Evolutionary conservation across 2,888 invertebrate species (phyloP).

Genomic region (Limnephilus marmoratus): DNA sequence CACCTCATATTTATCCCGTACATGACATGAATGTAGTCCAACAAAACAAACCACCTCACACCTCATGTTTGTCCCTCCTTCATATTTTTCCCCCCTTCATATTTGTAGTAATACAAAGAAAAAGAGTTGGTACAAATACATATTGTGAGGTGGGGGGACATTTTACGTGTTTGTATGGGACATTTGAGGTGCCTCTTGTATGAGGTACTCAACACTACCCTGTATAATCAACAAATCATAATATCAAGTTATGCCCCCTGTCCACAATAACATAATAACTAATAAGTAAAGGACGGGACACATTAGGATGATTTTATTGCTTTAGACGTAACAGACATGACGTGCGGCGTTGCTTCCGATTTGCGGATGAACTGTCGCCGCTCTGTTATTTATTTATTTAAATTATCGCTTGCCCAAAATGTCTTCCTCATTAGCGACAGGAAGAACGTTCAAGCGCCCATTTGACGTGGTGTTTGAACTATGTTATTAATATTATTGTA

Average conservation of each 20-base stretch:
- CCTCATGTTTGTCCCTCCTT: too few species aligned
- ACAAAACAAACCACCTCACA: too few species aligned
- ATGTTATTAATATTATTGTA: background rate
- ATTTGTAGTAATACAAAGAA: too few species aligned
- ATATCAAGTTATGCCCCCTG: background rate
- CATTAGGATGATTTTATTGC: slow-evolving; percentile 39
- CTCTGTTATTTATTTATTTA: slow-evolving; percentile 25
- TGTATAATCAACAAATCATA: background rate
- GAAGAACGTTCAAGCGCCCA: slow-evolving; percentile 3
- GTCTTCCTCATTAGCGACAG: slow-evolving; percentile 44
- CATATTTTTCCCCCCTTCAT: too few species aligned
- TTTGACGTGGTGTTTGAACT: background rate
- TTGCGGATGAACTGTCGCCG: slow-evolving; percentile 16
- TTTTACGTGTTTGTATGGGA: too few species aligned
- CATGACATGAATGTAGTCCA: too few species aligned
- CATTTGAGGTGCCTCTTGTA: too few species aligned
- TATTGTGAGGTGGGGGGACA: too few species aligned
- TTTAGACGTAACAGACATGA: background rate
- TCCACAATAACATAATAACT: background rate
- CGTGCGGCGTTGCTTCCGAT: slow-evolving; percentile 30
- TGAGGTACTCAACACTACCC: too few species aligned
- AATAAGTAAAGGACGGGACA: slow-evolving; percentile 17
- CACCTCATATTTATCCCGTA: too few species aligned
- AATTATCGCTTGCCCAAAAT: slow-evolving; percentile 44
- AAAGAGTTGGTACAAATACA: too few species aligned